These are phyloP conservation scores for Agonopterix subpropinquella DNA, from an alignment of 2,888 invertebrate species.

Conservation along the genomic window DNA sequence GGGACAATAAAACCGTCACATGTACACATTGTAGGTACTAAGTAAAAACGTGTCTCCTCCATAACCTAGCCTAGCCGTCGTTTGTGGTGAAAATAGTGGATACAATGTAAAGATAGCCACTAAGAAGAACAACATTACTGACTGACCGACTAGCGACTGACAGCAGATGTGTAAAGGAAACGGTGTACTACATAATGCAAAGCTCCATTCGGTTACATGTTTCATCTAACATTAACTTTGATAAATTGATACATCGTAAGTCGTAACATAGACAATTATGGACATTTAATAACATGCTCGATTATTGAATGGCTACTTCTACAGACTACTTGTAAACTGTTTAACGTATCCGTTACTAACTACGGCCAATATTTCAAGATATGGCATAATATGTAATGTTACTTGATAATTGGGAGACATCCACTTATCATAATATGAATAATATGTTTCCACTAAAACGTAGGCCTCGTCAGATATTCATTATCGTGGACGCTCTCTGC, in stretches of 20 bases:
- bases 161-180: slow-evolving; percentile 13
- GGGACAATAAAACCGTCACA: slow-evolving; percentile 42
- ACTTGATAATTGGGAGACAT: slow-evolving; percentile 37
- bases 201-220: slow-evolving; percentile 32
- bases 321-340: slow-evolving; percentile 59
- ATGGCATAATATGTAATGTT: slow-evolving; percentile 45
- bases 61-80: slow-evolving; percentile 35
- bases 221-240: slow-evolving; percentile 43
- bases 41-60: slow-evolving; percentile 33
- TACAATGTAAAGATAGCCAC: slow-evolving; percentile 27
- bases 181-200: slow-evolving; percentile 33
- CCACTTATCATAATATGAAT: not conserved
- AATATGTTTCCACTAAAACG: slow-evolving; percentile 55
- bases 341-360: slow-evolving; percentile 54
- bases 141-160: slow-evolving; percentile 3
- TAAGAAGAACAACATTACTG: not conserved
- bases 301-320: slow-evolving; percentile 55
- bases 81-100: not conserved
- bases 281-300: slow-evolving; percentile 61
- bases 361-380: slow-evolving; percentile 27
- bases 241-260: slow-evolving; percentile 44
- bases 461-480: slow-evolving; percentile 34
- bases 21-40: slow-evolving; percentile 29
- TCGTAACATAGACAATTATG: slow-evolving; percentile 45
- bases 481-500: no score